phyloP scores from a whole-genome alignment of 2,113 vertebrate species.

The Zosterops pallidus region DNA sequence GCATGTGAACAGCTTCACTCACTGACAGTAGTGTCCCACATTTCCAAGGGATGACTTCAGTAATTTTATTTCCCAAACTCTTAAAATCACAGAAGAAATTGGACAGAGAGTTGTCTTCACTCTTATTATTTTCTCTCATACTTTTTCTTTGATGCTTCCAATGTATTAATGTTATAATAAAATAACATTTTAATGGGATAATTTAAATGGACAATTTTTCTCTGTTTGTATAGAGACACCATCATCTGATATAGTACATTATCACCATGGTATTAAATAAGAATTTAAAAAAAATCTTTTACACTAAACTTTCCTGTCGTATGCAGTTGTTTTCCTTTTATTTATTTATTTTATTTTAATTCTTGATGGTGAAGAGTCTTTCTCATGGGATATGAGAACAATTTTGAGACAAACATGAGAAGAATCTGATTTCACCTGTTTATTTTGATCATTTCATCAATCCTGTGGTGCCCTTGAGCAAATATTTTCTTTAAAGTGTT shows the following conservation, averaged over 20 bases:
- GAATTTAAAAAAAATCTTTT: background rate
- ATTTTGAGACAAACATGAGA: background rate
- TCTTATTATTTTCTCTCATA: background rate
- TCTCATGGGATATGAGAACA: background rate
- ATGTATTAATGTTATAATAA: background rate
- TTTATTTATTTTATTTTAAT: background rate
- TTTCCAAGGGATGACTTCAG: background rate
- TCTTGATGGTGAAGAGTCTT: background rate
- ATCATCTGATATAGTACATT: background rate
- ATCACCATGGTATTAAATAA: background rate
- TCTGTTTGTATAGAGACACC: background rate
- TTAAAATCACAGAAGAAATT: background rate
- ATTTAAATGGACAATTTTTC: background rate
- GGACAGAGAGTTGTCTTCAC: background rate
- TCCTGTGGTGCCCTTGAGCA: background rate
- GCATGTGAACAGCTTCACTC: background rate
- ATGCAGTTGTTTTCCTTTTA: background rate
- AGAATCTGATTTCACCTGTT: background rate
- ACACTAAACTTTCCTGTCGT: background rate
- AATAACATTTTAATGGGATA: background rate
- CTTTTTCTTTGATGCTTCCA: background rate
- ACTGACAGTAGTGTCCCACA: background rate
- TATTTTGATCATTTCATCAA: constrained; percentile 24
- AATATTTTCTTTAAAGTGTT: constrained; percentile 6
- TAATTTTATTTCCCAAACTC: background rate